Percentiles rank a stretch among this genome's conserved stretches.
These are phyloP conservation scores for Bagarius yarrelli DNA, from an alignment of 2,113 vertebrate genomes.

Conservation along the genomic window DNA sequence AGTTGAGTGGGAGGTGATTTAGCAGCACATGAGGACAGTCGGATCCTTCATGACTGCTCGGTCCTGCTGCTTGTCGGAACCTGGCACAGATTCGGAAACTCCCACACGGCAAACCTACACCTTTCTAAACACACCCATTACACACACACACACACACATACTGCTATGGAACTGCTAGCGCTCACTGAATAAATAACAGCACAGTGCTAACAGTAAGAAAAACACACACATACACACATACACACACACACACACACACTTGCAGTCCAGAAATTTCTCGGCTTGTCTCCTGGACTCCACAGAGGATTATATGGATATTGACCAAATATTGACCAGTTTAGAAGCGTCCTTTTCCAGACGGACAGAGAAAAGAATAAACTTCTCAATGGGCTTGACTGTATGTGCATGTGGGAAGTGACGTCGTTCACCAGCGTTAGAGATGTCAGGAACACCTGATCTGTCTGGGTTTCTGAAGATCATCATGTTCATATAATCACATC, in stretches of 20 bases:
- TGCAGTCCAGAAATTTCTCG: slow-evolving; percentile 13
- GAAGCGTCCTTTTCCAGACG: background rate
- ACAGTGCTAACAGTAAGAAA: slow-evolving; percentile 17
- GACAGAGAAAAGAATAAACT: background rate
- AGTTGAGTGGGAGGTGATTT: slow-evolving; percentile 46
- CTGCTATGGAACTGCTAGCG: background rate
- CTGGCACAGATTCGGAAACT: background rate
- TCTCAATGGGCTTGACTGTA: background rate
- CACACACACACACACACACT: background rate
- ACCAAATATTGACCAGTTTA: slow-evolving; percentile 37
- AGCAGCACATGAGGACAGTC: slow-evolving; percentile 13
- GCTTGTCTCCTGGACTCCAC: background rate
- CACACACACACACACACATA: background rate
- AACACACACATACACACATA: slow-evolving; percentile 25
- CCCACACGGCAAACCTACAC: slow-evolving; percentile 12
- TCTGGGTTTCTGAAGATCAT: background rate
- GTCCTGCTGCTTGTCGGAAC: background rate
- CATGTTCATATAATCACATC: background rate
- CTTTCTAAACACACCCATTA: background rate
- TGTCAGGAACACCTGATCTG: background rate
- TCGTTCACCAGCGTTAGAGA: background rate
- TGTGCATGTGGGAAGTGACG: background rate
- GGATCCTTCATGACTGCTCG: slow-evolving; percentile 18
- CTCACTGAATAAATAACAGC: slow-evolving; percentile 18
- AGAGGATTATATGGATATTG: slow-evolving; percentile 30